These are phyloP conservation scores for Drosophila ochracea DNA, from an alignment of 2,888 invertebrate species.

Conservation along the genomic window DNA sequence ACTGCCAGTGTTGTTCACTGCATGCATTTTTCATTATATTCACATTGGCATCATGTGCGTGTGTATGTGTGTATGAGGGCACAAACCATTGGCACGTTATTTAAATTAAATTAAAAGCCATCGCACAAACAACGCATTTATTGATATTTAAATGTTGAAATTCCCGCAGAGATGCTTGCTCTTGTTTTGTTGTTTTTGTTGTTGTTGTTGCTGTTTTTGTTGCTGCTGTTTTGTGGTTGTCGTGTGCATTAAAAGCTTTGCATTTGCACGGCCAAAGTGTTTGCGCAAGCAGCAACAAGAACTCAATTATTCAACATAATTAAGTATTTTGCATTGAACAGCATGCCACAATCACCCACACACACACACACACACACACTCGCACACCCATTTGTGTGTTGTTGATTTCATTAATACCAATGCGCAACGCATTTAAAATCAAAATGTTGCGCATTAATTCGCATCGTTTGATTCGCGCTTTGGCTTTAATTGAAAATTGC, in stretches of 20 bases:
- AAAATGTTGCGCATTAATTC: conserved; percentile 74
- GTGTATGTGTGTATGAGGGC: background rate
- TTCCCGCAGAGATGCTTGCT: conserved; percentile 14
- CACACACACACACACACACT: conserved; percentile 30
- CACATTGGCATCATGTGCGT: background rate
- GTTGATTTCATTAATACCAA: conserved; percentile 71
- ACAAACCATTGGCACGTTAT: conserved; percentile 51
- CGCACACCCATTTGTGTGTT: conserved; percentile 36
- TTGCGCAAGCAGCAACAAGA: conserved; percentile 59
- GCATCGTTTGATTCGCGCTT: conserved; percentile 69
- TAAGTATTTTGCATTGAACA: conserved; percentile 81
- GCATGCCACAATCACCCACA: conserved; percentile 46
- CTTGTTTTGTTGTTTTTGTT: conserved; percentile 7
- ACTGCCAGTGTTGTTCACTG: conserved; percentile 58
- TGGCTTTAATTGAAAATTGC: conserved; percentile 73
- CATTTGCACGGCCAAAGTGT: conserved; percentile 67
- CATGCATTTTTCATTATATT: conserved; percentile 52
- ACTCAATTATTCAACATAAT: conserved; percentile 83
- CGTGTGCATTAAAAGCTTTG: conserved; percentile 77
- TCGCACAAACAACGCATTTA: conserved; percentile 69
- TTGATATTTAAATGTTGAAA: conserved; percentile 74
- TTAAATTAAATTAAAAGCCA: conserved; percentile 78
- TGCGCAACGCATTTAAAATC: conserved; percentile 74
- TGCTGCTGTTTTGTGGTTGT: conserved; percentile 59
- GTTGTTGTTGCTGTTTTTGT: conserved; percentile 29